Conservation (phyloP, 2,888 invertebrate species). For the Tiliacea aurago region DNA sequence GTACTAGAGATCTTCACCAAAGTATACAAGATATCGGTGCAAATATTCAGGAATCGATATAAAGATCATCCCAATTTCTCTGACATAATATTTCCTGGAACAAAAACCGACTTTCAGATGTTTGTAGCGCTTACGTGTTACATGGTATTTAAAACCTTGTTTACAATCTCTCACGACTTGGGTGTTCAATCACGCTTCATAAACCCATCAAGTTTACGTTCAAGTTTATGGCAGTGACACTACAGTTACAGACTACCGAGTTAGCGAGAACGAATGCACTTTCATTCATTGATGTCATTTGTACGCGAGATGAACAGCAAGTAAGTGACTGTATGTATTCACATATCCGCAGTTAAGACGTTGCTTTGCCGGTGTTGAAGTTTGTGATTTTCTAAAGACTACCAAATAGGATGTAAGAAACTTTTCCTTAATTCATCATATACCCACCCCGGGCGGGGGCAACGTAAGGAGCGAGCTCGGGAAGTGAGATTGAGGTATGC, state of each 20-base stretch:
- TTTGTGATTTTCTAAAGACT: conserved; percentile 9
- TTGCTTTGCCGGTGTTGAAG: not conserved
- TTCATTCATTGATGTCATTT: conserved; percentile 67
- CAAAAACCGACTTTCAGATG: conserved; percentile 1
- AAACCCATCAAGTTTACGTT: conserved; percentile 43
- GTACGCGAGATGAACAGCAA: conserved; percentile 55
- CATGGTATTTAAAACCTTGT: conserved; percentile 3
- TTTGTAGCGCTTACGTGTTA: not conserved
- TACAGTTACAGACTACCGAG: conserved; percentile 38
- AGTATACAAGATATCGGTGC: not conserved
- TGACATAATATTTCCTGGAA: not conserved
- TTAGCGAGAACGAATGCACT: conserved; percentile 60
- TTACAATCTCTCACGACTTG: conserved; percentile 25
- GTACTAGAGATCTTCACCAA: not conserved
- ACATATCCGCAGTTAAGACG: conserved; percentile 16
- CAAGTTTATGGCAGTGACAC: conserved; percentile 48
- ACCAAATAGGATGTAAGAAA: not conserved
- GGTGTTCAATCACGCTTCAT: conserved; percentile 24
- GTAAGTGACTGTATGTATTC: conserved; percentile 40
- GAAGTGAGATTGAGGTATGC: too few relatives aligned
- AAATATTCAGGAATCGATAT: not conserved
- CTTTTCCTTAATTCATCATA: not conserved
- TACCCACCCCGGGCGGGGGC: too few relatives aligned
- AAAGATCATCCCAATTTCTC: not conserved
- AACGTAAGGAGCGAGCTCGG: too few relatives aligned